Evolutionary conservation across 2,797 vertebrate genomes (phyloP).

Genomic region (Brachymystax lenok): DNA sequence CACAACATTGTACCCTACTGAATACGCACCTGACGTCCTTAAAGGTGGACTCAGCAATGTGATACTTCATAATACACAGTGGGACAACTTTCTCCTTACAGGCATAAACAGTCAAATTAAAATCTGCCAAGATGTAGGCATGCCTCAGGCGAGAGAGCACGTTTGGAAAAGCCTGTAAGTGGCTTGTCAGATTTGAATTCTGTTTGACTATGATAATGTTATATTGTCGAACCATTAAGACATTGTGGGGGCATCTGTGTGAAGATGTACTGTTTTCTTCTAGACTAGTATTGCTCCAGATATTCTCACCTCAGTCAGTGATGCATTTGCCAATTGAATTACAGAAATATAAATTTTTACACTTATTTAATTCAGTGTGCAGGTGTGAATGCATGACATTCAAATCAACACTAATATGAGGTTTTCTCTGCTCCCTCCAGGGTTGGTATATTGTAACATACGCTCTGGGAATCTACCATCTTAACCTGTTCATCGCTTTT

Average conservation of each 20-base stretch:
- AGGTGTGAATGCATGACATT: not conserved
- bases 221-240: not conserved
- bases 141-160: not conserved
- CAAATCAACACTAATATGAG: not conserved
- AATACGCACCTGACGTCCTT: too few relatives aligned
- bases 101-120: not conserved
- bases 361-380: not conserved
- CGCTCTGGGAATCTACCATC: constrained; percentile 98
- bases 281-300: not conserved
- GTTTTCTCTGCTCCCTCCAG: constrained; percentile 69
- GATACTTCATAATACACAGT: not conserved
- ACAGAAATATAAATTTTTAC: not conserved
- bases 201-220: not conserved
- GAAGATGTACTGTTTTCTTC: not conserved
- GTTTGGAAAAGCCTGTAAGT: not conserved
- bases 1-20: too few relatives aligned
- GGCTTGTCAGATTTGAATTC: not conserved
- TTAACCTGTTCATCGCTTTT: constrained; percentile 99
- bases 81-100: not conserved
- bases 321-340: not conserved
- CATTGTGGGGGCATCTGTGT: not conserved
- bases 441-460: constrained; percentile 99
- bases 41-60: not conserved
- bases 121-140: not conserved
- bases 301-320: not conserved